Conservation (phyloP, 2,113 vertebrate species). For the Arvicanthis niloticus region DNA sequence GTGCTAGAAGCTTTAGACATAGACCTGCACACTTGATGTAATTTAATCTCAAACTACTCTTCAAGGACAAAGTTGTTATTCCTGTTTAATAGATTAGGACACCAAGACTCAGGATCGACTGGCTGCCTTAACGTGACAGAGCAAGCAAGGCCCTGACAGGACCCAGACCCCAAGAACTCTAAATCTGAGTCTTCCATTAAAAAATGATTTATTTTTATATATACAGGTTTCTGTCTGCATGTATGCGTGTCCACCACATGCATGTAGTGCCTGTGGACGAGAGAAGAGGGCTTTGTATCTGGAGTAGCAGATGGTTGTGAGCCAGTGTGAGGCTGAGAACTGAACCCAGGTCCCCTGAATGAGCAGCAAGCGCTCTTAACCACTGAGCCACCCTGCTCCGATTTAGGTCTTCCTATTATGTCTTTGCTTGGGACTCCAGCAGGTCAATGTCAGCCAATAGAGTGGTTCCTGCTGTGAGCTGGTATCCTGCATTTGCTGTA, state of each 20-base stretch:
- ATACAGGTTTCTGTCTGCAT: not conserved
- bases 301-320: not conserved
- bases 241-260: not conserved
- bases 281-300: not conserved
- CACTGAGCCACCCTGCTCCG: not conserved
- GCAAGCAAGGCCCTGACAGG: not conserved
- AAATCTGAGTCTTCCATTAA: not conserved
- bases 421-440: not conserved
- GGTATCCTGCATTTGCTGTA: not conserved
- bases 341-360: not conserved
- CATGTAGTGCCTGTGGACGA: too few relatives aligned
- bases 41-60: conserved; percentile 37
- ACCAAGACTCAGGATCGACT: not conserved
- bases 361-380: not conserved
- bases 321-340: not conserved
- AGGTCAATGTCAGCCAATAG: not conserved
- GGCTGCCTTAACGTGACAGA: not conserved
- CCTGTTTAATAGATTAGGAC: conserved; percentile 3
- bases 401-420: not conserved
- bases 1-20: not conserved
- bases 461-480: not conserved
- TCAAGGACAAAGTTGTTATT: conserved; percentile 17
- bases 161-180: not conserved
- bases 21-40: not conserved
- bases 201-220: not conserved